phyloP scores from a whole-genome alignment of 2,113 vertebrate genomes.

The Pelobates fuscus region DNA sequence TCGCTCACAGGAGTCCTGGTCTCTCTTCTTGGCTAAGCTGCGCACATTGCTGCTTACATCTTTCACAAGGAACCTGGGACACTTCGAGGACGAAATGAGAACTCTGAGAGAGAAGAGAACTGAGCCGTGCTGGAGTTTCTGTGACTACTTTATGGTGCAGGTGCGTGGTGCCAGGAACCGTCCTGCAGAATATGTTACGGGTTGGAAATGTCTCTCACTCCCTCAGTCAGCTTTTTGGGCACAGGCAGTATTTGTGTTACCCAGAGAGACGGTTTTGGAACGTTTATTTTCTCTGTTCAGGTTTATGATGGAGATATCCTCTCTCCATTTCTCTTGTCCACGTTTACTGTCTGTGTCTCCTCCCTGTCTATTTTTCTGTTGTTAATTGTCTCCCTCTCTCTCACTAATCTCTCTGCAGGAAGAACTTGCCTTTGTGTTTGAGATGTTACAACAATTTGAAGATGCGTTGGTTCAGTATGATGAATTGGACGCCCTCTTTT shows the following conservation, averaged over 20 bases:
- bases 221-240: too few species aligned
- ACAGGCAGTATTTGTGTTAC: too few species aligned
- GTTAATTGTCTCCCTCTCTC: background rate
- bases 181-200: too few species aligned
- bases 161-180: constrained; percentile 65
- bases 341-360: background rate
- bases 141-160: constrained; percentile 99
- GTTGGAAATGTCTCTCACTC: too few species aligned
- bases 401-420: constrained; percentile 69
- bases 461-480: constrained; percentile 96
- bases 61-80: constrained; percentile 96
- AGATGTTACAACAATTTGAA: constrained; percentile 98
- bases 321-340: too few species aligned
- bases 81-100: constrained; percentile 97
- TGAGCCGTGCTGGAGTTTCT: constrained; percentile 97
- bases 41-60: constrained; percentile 96
- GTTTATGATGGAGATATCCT: too few species aligned
- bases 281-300: too few species aligned
- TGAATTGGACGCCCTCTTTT: constrained; percentile 97
- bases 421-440: constrained; percentile 96
- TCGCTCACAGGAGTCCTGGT: constrained; percentile 97
- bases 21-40: constrained; percentile 92
- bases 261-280: too few species aligned
- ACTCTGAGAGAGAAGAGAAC: constrained; percentile 95
- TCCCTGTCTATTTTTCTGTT: background rate